A percentile compares a stretch with the other conserved stretches of the same genome.
Evolutionary conservation across 2,113 vertebrate species (phyloP).

Genomic region (Rhea americana): DNA sequence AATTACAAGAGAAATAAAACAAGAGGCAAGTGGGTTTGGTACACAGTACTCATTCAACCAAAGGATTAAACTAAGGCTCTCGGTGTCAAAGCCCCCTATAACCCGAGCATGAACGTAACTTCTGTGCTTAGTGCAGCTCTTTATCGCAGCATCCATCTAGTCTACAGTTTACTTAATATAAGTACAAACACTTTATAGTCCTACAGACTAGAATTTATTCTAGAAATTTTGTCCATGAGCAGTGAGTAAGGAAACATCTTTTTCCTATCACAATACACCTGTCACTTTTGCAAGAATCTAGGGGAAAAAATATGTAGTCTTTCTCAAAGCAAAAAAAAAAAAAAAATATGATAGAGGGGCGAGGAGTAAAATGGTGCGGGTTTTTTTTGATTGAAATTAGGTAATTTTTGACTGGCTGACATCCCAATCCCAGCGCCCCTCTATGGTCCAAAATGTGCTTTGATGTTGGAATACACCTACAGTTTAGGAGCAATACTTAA

Average conservation of each 20-base stretch:
- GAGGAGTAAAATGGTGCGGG: background rate
- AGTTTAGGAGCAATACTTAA: background rate
- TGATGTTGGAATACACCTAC: background rate
- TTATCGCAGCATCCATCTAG: background rate
- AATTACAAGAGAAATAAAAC: background rate
- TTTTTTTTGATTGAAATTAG: background rate
- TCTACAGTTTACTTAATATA: background rate
- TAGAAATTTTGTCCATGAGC: rapidly evolving
- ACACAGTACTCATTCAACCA: background rate
- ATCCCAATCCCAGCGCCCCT: background rate
- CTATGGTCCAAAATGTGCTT: background rate
- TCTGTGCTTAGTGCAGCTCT: background rate
- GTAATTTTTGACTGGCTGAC: no score
- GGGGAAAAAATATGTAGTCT: background rate
- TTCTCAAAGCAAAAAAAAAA: background rate
- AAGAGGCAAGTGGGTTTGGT: background rate
- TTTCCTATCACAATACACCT: background rate
- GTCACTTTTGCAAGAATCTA: rapidly evolving
- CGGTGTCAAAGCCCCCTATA: background rate
- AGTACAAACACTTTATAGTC: background rate
- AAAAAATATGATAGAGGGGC: rapidly evolving
- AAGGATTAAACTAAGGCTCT: background rate
- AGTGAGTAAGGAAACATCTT: background rate
- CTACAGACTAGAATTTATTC: background rate
- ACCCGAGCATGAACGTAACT: background rate